phyloP scores from a whole-genome alignment of 2,797 vertebrate genomes.

The Gymnoscopelus braueri region DNA sequence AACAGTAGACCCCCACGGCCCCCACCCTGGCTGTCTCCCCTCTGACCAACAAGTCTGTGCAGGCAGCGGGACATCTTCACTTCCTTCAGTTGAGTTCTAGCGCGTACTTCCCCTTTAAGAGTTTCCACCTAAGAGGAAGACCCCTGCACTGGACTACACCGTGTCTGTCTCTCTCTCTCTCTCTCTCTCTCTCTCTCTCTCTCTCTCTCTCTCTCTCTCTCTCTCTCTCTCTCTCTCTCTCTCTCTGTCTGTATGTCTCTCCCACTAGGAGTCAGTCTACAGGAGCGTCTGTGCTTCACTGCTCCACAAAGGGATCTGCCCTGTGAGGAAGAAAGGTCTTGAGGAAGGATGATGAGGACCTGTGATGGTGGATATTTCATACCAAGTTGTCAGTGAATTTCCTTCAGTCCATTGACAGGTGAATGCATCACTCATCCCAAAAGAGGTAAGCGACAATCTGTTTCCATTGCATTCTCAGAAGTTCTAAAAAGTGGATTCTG shows the following conservation, averaged over 20 bases:
- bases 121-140: slow-evolving; percentile 28
- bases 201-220: neutral
- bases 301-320: too few relatives aligned
- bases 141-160: neutral
- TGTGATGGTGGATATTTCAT: slow-evolving; percentile 17
- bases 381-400: slow-evolving; percentile 6
- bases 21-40: neutral
- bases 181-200: slow-evolving; percentile 1
- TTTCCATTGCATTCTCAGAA: neutral
- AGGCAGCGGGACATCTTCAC: slow-evolving; percentile 34
- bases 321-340: slow-evolving; percentile 3
- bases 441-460: slow-evolving; percentile 42
- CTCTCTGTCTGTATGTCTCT: slow-evolving; percentile 1
- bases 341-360: slow-evolving; percentile 19
- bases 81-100: slow-evolving; percentile 48
- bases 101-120: slow-evolving; percentile 66
- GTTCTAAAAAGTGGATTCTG: neutral
- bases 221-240: slow-evolving; percentile 1
- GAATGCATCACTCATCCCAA: neutral
- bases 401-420: slow-evolving; percentile 1
- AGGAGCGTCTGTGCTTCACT: too few relatives aligned
- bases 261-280: neutral
- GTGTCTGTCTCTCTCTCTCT: neutral
- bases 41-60: neutral
- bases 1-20: neutral